Percentiles rank a stretch among this genome's conserved stretches.
Evolutionary conservation across 2,797 vertebrate species (phyloP).

Genomic region (Chrysocyon brachyurus): DNA sequence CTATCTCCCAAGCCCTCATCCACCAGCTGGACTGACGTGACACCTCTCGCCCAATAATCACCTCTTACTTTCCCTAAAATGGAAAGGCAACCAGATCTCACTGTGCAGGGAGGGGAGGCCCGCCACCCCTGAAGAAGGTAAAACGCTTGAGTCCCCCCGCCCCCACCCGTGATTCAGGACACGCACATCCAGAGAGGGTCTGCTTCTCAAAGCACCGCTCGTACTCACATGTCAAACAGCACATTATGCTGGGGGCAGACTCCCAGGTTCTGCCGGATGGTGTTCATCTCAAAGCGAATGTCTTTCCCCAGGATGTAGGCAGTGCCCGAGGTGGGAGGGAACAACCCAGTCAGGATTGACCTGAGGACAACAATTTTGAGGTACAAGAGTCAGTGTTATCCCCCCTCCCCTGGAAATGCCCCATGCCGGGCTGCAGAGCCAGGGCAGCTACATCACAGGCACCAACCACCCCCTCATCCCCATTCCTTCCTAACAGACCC

Average conservation of each 20-base stretch:
- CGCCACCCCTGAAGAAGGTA: background rate
- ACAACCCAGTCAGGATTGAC: slow-evolving; percentile 98
- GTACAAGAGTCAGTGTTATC: background rate
- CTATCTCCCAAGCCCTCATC: background rate
- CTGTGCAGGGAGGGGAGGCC: background rate
- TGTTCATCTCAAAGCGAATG: slow-evolving; percentile 95
- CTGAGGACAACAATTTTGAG: slow-evolving; percentile 86
- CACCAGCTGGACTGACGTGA: background rate
- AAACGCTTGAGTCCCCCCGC: background rate
- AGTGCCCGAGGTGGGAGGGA: slow-evolving; percentile 97
- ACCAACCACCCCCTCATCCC: too few relatives aligned
- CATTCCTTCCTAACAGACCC: background rate
- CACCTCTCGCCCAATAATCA: background rate
- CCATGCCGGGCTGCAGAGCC: background rate
- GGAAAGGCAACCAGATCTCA: background rate
- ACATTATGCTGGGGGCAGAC: slow-evolving; percentile 99
- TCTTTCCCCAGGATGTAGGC: slow-evolving; percentile 98
- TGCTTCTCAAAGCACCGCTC: background rate
- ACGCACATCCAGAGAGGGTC: background rate
- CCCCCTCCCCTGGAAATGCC: background rate
- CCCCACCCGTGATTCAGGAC: rapidly evolving
- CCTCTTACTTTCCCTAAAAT: background rate
- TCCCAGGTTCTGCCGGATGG: slow-evolving; percentile 96
- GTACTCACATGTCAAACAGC: slow-evolving; percentile 97
- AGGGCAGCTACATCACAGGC: background rate